A percentile compares a stretch with the other conserved stretches of the same genome.
These are phyloP conservation scores for Diarsia brunnea DNA, from an alignment of 2,888 invertebrate species.

Conservation along the genomic window DNA sequence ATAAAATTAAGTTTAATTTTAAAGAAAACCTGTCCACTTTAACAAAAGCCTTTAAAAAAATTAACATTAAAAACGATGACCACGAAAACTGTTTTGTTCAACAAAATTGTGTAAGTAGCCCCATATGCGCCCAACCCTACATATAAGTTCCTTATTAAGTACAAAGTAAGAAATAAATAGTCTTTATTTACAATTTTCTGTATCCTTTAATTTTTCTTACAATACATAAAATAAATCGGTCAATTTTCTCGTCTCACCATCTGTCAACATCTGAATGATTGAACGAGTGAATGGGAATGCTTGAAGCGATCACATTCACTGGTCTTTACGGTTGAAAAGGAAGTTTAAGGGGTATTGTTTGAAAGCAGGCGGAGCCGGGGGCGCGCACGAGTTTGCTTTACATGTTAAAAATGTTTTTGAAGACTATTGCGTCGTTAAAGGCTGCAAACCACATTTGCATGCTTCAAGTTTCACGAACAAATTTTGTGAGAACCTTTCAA, in stretches of 20 bases:
- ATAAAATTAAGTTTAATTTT: slow-evolving; percentile 19
- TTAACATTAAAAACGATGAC: not conserved
- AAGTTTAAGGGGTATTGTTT: slow-evolving; percentile 38
- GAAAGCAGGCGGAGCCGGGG: slow-evolving; percentile 37
- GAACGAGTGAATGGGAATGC: slow-evolving; percentile 53
- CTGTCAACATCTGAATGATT: slow-evolving; percentile 61
- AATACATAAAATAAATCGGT: slow-evolving; percentile 51
- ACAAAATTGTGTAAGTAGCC: slow-evolving; percentile 11
- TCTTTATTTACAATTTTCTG: slow-evolving; percentile 71
- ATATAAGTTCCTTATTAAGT: slow-evolving; percentile 74
- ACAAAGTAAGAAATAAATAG: slow-evolving; percentile 81
- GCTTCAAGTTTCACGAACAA: not conserved
- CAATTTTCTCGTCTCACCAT: slow-evolving; percentile 50
- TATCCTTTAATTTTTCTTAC: slow-evolving; percentile 51
- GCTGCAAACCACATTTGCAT: slow-evolving; percentile 10
- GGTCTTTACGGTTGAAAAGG: slow-evolving; percentile 34
- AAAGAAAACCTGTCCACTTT: not conserved
- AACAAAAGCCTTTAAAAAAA: slow-evolving; percentile 17
- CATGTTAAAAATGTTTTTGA: slow-evolving; percentile 9
- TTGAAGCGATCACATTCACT: slow-evolving; percentile 47
- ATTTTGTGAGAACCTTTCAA: not conserved
- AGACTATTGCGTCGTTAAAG: not conserved
- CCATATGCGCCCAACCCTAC: slow-evolving; percentile 53
- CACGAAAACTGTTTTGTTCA: slow-evolving; percentile 20
- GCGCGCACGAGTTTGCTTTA: slow-evolving; percentile 46